A percentile compares a stretch with the other conserved stretches of the same genome.
Evolutionary conservation across 1,140 invertebrate genomes (phyloP).

Genomic region (Hypsibius dujardini): DNA sequence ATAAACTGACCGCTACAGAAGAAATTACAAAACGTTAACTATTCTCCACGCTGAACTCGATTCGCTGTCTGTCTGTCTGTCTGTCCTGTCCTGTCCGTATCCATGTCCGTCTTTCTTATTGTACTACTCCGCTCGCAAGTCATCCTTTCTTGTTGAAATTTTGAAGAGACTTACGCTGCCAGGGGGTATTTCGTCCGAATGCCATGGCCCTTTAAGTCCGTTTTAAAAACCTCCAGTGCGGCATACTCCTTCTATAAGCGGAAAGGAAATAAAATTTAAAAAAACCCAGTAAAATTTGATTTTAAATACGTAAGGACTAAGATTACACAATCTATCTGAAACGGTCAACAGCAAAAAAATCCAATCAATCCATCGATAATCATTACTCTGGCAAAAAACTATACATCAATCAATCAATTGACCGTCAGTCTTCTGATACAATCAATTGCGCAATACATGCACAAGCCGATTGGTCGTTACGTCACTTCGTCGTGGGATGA

Average conservation of each 20-base stretch:
- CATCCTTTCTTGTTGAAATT: constrained; percentile 6
- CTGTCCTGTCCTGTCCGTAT: too few species aligned
- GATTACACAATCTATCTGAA: neutral
- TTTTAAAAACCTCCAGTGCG: constrained; percentile 66
- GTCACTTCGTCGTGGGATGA: too few species aligned
- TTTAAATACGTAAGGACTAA: constrained; percentile 11
- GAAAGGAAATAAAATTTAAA: constrained; percentile 16
- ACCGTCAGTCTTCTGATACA: too few species aligned
- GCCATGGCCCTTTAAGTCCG: constrained; percentile 81
- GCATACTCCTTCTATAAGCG: constrained; percentile 48
- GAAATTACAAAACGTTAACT: constrained; percentile 20
- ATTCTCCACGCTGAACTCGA: too few species aligned
- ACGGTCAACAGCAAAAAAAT: too few species aligned
- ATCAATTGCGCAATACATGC: too few species aligned
- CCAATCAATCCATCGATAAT: too few species aligned
- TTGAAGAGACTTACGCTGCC: constrained; percentile 40
- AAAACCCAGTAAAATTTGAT: constrained; percentile 17
- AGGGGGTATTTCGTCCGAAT: constrained; percentile 59
- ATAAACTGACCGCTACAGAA: constrained; percentile 67
- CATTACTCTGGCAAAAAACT: too few species aligned
- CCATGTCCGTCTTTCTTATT: too few species aligned
- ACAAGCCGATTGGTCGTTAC: too few species aligned
- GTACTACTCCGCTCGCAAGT: constrained; percentile 23
- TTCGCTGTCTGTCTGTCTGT: too few species aligned
- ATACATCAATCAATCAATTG: too few species aligned